These are phyloP conservation scores for Glossophaga mutica DNA, from an alignment of 2,797 vertebrate species.

Conservation along the genomic window DNA sequence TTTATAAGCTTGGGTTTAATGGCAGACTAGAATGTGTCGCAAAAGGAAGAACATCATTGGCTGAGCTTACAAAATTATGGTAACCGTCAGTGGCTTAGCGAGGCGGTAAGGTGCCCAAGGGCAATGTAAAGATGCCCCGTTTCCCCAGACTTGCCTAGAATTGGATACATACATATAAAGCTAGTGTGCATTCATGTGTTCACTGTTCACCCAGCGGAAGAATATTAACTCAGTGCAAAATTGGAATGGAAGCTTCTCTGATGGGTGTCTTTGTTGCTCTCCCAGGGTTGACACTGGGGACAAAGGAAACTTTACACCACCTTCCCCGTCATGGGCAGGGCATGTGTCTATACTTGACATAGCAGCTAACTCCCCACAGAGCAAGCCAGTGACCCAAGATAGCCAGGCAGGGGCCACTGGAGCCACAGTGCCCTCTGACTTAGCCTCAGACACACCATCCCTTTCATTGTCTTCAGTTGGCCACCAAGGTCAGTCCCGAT, in stretches of 20 bases:
- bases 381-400: not conserved
- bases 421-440: rapidly evolving
- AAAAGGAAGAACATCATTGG: not conserved
- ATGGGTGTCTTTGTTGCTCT: not conserved
- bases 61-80: not conserved
- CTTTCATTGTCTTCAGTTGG: not conserved
- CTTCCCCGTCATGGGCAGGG: not conserved
- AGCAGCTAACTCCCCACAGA: not conserved
- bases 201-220: not conserved
- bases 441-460: rapidly evolving
- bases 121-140: not conserved
- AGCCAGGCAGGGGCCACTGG: not conserved
- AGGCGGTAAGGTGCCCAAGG: not conserved
- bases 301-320: not conserved
- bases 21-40: not conserved
- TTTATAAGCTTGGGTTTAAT: not conserved
- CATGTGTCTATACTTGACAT: not conserved
- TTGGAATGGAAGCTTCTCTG: not conserved
- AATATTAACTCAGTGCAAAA: not conserved
- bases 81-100: rapidly evolving
- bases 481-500: not conserved
- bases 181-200: not conserved
- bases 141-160: not conserved
- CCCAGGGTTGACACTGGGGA: not conserved
- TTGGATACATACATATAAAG: not conserved